Base-by-base conservation (phyloP, 2,113 vertebrate genomes). In the Coreoperca whiteheadi region DNA sequence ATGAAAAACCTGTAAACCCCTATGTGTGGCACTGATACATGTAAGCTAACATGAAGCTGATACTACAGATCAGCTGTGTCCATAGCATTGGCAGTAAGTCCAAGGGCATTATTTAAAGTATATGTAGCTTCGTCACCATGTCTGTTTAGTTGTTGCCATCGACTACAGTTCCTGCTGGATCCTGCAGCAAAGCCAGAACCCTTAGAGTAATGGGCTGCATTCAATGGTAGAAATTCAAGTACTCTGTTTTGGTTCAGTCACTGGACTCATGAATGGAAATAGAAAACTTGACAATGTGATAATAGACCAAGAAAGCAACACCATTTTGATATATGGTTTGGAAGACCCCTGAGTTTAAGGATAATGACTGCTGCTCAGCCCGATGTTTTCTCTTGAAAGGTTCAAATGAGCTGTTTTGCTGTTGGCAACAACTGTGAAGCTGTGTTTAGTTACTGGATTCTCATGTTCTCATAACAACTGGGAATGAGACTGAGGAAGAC, bases 231-330 rank as follows among this genome's bases (percentile, higher is more conserved):
- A 84, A 67, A 70, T 72, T 9, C 37, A 53, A 41, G 39, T 41
- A 16, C 32, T 30, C 4, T 54, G 67, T 73, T 86, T 79, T 60
- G 48, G 10, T 48, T 74, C 46, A 41, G 67, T 72, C 54, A 67
- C 39, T 43, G 32, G 30, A 57, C 18, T 46, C 51, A 37, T 60
- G 48, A 79, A 82, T 51, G 71, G 34, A 85, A 72, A 77, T 53
- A 53, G 48, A 85, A 85, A 87, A 73, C 46, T 37, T 83, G 76
- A 85, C 84, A 77, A 85, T 82, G 81, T 92, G 90, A 89, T 87
- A 87, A 88, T 82, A 72, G 73, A 64, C 46, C 80, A 28, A 64
- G 60, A 82, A 87, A 79, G 88, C 83, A 83, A 57, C 83, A 72
- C 28, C 59, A 48, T 14, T 83, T 90, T 88, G 65, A 83, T 85